Evolutionary conservation across 2,797 vertebrate genomes (phyloP), one percentile per base, ranked within the genome.

Genomic region (Anguilla obscura): DNA sequence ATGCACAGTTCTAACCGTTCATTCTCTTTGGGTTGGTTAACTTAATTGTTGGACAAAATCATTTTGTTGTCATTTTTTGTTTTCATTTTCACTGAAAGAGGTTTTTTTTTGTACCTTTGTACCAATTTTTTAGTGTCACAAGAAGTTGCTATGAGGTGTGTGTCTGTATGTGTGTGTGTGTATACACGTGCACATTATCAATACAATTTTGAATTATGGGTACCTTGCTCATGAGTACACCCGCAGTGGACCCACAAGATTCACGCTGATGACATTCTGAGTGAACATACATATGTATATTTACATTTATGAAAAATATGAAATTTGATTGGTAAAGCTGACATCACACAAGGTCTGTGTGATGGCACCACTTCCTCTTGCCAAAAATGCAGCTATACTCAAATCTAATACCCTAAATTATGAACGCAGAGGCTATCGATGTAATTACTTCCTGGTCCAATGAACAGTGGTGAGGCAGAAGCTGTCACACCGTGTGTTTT

Each of bases 61-160:
- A 40, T 40, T 79, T 4, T 79, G 69, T 71, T 71, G 69, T 16
- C 74, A 79, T 36, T 69, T 69, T n/a, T 69, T 69, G n/a, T 69
- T 69, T n/a, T 69, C 24, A 27, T n/a, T 27, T 27, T 14, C 14
- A 16, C 63, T 7, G 58, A 63, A 63, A 3, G 16, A 3, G 14
- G 9, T 54, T 58, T 16, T 16, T 16, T 56, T 58, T 2, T 56
- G 54, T 16, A 16, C 16, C 56, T 58, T 58, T 3, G 3, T 58
- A 58, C 14, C 56, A 58, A 2, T 58, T 18, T 58, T 58, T 16
- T 58, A 3, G 14, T 18, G 16, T 18, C 14, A 52, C 14, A 58
- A 58, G 14, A 58, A 58, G 14, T 58, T 58, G 0, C 56, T 58
- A 58, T 58, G 56, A 58, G 21, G 63, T 69, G 63, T 69, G 63